Percentiles rank a stretch among this genome's conserved stretches.
These are phyloP conservation scores for Camponotus vicinus DNA, from an alignment of 1,140 invertebrate species.

Conservation along the genomic window DNA sequence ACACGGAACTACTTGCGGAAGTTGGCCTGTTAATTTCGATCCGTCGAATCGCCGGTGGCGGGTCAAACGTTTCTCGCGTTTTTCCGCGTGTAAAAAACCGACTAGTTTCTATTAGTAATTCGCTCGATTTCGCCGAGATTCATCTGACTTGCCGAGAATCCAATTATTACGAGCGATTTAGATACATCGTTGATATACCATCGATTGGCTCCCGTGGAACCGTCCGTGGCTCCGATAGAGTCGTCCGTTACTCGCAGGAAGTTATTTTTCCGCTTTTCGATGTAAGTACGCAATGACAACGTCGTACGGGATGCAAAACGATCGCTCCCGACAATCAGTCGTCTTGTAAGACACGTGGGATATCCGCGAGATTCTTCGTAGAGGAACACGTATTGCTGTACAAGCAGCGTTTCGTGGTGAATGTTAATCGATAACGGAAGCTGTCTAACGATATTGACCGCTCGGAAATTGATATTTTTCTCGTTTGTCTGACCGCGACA, in stretches of 20 bases:
- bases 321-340: neutral
- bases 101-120: neutral
- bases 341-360: neutral
- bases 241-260: slow-evolving; percentile 44
- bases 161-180: neutral
- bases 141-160: neutral
- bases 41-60: slow-evolving; percentile 57
- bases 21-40: slow-evolving; percentile 71
- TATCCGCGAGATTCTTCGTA: neutral
- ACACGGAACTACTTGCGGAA: slow-evolving; percentile 80
- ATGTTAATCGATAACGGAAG: slow-evolving; percentile 28
- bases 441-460: neutral
- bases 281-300: slow-evolving; percentile 74
- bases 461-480: slow-evolving; percentile 31
- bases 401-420: neutral
- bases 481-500: neutral
- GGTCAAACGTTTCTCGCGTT: neutral
- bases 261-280: slow-evolving; percentile 56
- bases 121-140: neutral
- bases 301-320: neutral
- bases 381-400: neutral
- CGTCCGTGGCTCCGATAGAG: slow-evolving; percentile 29
- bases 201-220: slow-evolving; percentile 62
- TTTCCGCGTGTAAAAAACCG: neutral
- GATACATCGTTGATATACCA: slow-evolving; percentile 29